Percentiles rank a stretch among this genome's conserved stretches.
phyloP scores from a whole-genome alignment of 2,888 invertebrate genomes.

The Hydrotaea cyrtoneurina region DNA sequence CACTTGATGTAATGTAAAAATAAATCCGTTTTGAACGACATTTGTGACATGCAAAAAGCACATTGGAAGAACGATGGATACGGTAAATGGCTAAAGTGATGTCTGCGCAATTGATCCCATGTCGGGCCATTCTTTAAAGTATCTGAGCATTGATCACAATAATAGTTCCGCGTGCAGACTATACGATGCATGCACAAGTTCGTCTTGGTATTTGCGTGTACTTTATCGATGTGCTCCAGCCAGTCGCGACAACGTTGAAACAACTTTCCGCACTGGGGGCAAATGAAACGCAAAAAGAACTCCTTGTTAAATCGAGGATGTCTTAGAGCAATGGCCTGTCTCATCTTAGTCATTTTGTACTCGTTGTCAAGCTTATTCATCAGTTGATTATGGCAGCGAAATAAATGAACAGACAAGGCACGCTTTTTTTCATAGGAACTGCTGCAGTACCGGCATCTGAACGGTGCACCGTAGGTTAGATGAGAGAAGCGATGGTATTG shows the following conservation, averaged over 20 bases:
- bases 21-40: slow-evolving; percentile 53
- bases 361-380: slow-evolving; percentile 68
- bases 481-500: slow-evolving; percentile 76
- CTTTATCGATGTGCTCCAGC: slow-evolving; percentile 73
- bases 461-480: slow-evolving; percentile 72
- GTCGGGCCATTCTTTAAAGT: slow-evolving; percentile 2
- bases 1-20: slow-evolving; percentile 50
- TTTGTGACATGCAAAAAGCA: slow-evolving; percentile 50
- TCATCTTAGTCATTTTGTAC: slow-evolving; percentile 62
- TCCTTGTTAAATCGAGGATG: slow-evolving; percentile 54
- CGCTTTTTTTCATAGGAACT: slow-evolving; percentile 72
- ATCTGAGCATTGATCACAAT: slow-evolving; percentile 72
- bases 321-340: slow-evolving; percentile 18
- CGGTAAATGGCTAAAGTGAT: slow-evolving; percentile 74
- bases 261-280: slow-evolving; percentile 74
- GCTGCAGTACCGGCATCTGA: slow-evolving; percentile 73
- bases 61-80: slow-evolving; percentile 70
- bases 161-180: slow-evolving; percentile 72
- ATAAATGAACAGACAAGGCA: slow-evolving; percentile 70
- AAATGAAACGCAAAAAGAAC: slow-evolving; percentile 67
- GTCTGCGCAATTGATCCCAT: slow-evolving; percentile 69
- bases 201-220: slow-evolving; percentile 72
- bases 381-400: slow-evolving; percentile 49
- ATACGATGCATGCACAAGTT: slow-evolving; percentile 73
- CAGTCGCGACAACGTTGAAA: slow-evolving; percentile 73